Evolutionary conservation across 2,113 vertebrate genomes (phyloP).

Genomic region (Dissostichus mawsoni): DNA sequence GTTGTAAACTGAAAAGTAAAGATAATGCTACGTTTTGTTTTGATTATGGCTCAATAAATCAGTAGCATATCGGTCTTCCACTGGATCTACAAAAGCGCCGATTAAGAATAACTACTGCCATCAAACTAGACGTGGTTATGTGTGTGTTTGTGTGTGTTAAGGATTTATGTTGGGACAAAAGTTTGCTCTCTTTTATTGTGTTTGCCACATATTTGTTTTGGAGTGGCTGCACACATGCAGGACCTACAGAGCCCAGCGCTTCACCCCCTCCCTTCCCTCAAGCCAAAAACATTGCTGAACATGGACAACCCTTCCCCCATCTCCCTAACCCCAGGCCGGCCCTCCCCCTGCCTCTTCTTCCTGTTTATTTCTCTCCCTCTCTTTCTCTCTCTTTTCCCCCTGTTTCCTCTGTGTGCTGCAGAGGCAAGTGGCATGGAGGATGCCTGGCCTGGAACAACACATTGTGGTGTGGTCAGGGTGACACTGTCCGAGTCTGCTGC

Average conservation of each 20-base stretch:
- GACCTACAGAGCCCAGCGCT: constrained; percentile 35
- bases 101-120: background rate
- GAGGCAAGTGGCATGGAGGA: constrained; percentile 51
- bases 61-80: background rate
- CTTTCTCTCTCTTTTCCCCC: constrained; percentile 57
- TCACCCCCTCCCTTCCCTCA: constrained; percentile 22
- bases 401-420: constrained; percentile 58
- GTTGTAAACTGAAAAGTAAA: background rate
- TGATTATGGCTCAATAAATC: background rate
- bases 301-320: constrained; percentile 68
- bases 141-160: background rate
- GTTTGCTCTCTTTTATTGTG: constrained; percentile 54
- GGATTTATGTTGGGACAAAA: constrained; percentile 40
- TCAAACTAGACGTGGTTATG: background rate
- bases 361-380: constrained; percentile 79
- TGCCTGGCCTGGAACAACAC: constrained; percentile 50
- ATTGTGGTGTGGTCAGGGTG: constrained; percentile 52
- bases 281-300: constrained; percentile 59
- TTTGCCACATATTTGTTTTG: constrained; percentile 71
- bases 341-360: constrained; percentile 73
- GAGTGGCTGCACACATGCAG: constrained; percentile 58
- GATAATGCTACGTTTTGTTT: background rate
- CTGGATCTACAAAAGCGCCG: background rate
- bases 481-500: constrained; percentile 36
- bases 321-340: constrained; percentile 35